A percentile compares a stretch with the other conserved stretches of the same genome.
Evolutionary conservation across 2,888 invertebrate genomes (phyloP).

Genomic region (Callosobruchus maculatus): DNA sequence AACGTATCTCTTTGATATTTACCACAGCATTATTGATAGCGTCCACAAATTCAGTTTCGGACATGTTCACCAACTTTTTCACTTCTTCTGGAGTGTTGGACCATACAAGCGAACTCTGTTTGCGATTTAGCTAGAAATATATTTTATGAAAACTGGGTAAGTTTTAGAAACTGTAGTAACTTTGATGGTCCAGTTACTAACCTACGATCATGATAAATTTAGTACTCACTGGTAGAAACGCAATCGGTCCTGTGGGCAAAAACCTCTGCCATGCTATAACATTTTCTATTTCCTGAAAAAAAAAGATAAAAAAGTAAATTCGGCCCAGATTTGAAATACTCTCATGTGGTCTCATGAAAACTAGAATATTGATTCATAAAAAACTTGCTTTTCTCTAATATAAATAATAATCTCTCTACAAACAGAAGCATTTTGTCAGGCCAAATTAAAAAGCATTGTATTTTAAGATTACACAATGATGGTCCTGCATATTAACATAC

Average conservation of each 20-base stretch:
- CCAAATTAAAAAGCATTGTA: too few species aligned
- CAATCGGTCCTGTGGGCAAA: slow-evolving; percentile 87
- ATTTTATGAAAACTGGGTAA: not conserved
- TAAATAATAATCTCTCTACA: too few species aligned
- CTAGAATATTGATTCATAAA: too few species aligned
- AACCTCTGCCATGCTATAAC: slow-evolving; percentile 95
- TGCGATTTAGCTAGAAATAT: slow-evolving; percentile 59
- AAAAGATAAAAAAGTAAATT: slow-evolving; percentile 1
- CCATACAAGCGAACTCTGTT: slow-evolving; percentile 92
- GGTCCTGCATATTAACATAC: not conserved
- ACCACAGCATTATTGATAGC: slow-evolving; percentile 84
- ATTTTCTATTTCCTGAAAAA: slow-evolving; percentile 62
- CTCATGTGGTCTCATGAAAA: too few species aligned
- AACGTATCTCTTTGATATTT: slow-evolving; percentile 34
- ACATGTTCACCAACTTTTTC: slow-evolving; percentile 64
- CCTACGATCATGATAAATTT: not conserved
- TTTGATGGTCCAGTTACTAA: not conserved
- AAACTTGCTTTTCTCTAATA: too few species aligned
- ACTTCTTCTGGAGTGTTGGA: slow-evolving; percentile 74
- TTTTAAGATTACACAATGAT: too few species aligned
- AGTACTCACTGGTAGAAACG: slow-evolving; percentile 73
- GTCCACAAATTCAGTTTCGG: slow-evolving; percentile 81
- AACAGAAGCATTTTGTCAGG: too few species aligned
- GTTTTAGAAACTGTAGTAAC: too few species aligned
- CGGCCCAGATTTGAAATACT: too few species aligned